Percentiles rank a stretch among this genome's conserved stretches.
Conservation (phyloP, 2,113 vertebrate genomes). For the Channa argus region DNA sequence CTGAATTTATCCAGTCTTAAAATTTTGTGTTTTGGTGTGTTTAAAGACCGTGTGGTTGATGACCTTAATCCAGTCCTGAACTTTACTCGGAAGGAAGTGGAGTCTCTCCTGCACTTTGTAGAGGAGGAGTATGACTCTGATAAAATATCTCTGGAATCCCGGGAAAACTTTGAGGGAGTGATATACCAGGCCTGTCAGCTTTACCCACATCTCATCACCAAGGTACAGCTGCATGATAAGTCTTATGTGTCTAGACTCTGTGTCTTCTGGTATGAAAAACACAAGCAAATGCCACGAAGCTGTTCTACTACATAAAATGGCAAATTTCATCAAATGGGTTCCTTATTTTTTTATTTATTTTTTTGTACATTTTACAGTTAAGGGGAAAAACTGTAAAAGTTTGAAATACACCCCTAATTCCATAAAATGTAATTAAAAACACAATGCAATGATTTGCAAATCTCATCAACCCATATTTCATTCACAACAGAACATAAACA, state of each 20-base stretch:
- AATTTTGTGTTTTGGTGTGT: slow-evolving; percentile 7
- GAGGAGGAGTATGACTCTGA: slow-evolving; percentile 91
- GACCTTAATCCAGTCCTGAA: slow-evolving; percentile 97
- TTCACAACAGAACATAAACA: too few relatives aligned
- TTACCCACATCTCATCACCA: slow-evolving; percentile 95
- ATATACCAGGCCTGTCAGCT: slow-evolving; percentile 89
- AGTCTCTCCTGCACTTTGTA: slow-evolving; percentile 98
- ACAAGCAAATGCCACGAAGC: too few relatives aligned
- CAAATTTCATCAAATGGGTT: too few relatives aligned
- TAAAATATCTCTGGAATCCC: slow-evolving; percentile 65
- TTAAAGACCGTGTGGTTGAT: slow-evolving; percentile 95
- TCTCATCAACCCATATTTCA: too few relatives aligned
- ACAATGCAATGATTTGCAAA: too few relatives aligned
- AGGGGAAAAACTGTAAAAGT: too few relatives aligned
- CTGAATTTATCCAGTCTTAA: neutral
- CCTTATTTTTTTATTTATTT: too few relatives aligned
- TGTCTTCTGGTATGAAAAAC: neutral
- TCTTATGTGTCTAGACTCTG: neutral
- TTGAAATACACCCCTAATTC: too few relatives aligned
- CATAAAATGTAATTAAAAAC: too few relatives aligned
- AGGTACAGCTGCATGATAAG: slow-evolving; percentile 80
- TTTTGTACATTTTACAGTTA: too few relatives aligned
- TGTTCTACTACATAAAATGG: too few relatives aligned
- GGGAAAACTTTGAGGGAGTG: slow-evolving; percentile 87
- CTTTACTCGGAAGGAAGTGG: slow-evolving; percentile 96